Conservation (phyloP, 2,113 vertebrate genomes). For the Actenoides hombroni region DNA sequence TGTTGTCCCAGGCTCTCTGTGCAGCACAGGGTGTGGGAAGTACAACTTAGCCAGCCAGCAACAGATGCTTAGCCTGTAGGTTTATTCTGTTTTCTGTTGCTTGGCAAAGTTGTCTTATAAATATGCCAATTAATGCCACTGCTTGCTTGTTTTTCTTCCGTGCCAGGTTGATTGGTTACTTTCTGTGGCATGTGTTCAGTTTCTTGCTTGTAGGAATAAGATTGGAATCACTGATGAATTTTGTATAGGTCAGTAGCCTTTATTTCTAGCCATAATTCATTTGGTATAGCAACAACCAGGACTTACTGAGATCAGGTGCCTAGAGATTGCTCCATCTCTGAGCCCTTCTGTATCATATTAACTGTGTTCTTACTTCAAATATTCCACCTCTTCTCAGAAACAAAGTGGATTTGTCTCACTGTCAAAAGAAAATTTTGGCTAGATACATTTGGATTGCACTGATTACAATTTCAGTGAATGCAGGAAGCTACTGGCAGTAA, state of each 20-base stretch:
- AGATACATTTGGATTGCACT: background rate
- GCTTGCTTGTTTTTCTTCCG: background rate
- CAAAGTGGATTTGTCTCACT: background rate
- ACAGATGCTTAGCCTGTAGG: background rate
- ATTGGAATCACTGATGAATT: background rate
- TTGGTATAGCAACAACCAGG: background rate
- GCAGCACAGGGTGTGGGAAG: background rate
- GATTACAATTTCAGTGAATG: background rate
- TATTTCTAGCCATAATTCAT: background rate
- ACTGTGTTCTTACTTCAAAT: background rate
- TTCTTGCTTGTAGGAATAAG: background rate
- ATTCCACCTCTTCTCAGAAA: background rate
- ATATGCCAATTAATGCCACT: rapidly evolving
- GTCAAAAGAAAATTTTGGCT: background rate
- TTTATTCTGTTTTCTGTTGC: background rate
- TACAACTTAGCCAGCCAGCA: background rate
- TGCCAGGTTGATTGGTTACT: background rate
- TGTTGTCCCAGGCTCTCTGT: background rate
- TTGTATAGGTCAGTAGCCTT: background rate
- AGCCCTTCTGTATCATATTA: background rate
- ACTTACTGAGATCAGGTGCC: background rate
- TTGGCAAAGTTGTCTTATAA: background rate
- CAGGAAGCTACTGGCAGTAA: background rate
- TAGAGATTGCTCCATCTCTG: background rate
- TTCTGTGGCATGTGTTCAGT: background rate